These are phyloP conservation scores for Drosophila melanica DNA, from an alignment of 1,140 invertebrate genomes.

Conservation along the genomic window DNA sequence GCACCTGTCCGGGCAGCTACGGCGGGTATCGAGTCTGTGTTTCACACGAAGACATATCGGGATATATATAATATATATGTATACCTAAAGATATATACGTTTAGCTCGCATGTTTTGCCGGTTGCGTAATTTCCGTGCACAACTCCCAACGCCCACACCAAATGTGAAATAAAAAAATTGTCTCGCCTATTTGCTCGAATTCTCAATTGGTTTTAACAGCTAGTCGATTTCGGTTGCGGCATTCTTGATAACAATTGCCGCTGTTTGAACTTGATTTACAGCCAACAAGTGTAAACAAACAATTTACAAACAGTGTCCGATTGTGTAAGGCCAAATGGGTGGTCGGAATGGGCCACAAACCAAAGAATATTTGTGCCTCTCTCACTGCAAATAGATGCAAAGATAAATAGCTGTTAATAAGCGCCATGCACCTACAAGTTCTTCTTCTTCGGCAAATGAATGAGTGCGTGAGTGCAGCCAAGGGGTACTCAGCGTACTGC, in stretches of 20 bases:
- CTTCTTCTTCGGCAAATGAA: neutral
- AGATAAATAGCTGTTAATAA: conserved; percentile 15
- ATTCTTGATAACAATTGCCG: conserved; percentile 17
- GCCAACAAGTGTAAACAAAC: conserved; percentile 32
- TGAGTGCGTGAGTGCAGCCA: conserved; percentile 16
- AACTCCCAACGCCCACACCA: neutral
- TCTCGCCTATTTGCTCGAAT: conserved; percentile 5
- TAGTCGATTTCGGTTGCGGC: neutral
- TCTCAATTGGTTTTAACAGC: conserved; percentile 24
- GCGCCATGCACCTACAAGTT: conserved; percentile 11
- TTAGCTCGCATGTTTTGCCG: conserved; percentile 15
- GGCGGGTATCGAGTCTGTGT: conserved; percentile 27
- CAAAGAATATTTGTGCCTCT: conserved; percentile 6
- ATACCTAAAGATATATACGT: neutral
- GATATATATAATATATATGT: neutral
- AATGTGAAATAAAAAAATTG: conserved; percentile 3
- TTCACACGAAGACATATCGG: conserved; percentile 2
- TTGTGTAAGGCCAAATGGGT: conserved; percentile 15
- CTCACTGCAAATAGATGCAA: conserved; percentile 2
- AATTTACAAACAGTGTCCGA: conserved; percentile 12
- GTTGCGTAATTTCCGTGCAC: conserved; percentile 31
- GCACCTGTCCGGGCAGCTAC: conserved; percentile 52
- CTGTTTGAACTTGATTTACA: conserved; percentile 20
- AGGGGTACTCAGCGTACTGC: conserved; percentile 7
- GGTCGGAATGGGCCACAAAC: neutral